Percentiles rank a stretch among this genome's conserved stretches.
phyloP scores from a whole-genome alignment of 1,140 invertebrate genomes.

The Mycetomoellerius zeteki region DNA sequence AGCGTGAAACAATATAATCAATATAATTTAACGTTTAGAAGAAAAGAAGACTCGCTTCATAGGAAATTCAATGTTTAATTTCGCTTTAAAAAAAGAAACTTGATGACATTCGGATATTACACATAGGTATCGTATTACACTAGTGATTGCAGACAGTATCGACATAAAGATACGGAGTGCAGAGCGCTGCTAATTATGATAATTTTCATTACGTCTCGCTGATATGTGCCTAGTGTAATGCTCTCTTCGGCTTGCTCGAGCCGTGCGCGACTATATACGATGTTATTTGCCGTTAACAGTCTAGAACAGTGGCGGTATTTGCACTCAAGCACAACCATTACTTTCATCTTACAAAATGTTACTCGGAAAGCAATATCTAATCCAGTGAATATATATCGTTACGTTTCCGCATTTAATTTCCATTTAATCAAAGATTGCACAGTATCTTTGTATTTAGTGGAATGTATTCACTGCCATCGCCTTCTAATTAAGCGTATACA shows the following conservation, averaged over 20 bases:
- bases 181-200: conserved; percentile 53
- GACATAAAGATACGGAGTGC: conserved; percentile 63
- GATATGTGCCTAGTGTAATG: conserved; percentile 72
- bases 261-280: conserved; percentile 57
- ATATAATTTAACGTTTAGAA: conserved; percentile 13
- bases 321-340: conserved; percentile 79
- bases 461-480: conserved; percentile 70
- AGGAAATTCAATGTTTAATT: conserved; percentile 57
- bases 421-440: conserved; percentile 65
- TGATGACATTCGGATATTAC: conserved; percentile 43
- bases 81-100: conserved; percentile 47
- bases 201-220: conserved; percentile 78
- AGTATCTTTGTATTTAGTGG: conserved; percentile 77
- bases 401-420: conserved; percentile 65
- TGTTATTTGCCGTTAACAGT: conserved; percentile 43
- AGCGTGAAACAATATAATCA: neutral
- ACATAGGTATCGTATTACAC: conserved; percentile 60
- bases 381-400: conserved; percentile 60
- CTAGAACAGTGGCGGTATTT: conserved; percentile 73
- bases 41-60: conserved; percentile 27
- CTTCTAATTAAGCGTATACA: conserved; percentile 21
- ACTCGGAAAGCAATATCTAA: conserved; percentile 66
- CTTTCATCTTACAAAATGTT: conserved; percentile 69
- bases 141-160: conserved; percentile 63
- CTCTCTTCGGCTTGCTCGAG: neutral